Evolutionary conservation across 2,888 invertebrate genomes (phyloP), one percentile per base, ranked within the genome.

Genomic region (Nomada ruficornis): DNA sequence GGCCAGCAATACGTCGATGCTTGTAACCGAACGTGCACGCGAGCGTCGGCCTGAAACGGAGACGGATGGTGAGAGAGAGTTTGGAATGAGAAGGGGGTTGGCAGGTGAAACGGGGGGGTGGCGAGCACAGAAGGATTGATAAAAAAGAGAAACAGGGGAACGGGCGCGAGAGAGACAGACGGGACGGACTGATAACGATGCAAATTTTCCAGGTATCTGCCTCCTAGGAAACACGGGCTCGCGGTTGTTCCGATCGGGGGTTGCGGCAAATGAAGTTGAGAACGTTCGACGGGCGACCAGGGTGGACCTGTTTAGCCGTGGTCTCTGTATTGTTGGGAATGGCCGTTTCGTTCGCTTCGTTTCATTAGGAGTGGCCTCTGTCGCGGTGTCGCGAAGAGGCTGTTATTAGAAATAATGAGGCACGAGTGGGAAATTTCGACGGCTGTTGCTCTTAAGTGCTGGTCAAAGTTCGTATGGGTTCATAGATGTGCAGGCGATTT

Each of bases 1-100:
- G 74, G 85, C 71, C 29, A 67, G 77, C 85, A 67, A 86, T 88
- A 81, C 77, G 77, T 83, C 87, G 80, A 87, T 85, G 83, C 72
- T 70, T 82, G 75, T 75, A 65, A 60, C 70, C 60, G 62, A 71
- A 74, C 77, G 47, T 65, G 81, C 70, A 60, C 15, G 18, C 64
- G 64, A 65, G 73, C 69, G 59, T 52, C n/a, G 59, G 10, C 55
- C 13, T 55, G 23, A 55, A 79, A 55, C 57, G 44, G 69, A 70
- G 60, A 55, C 50, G 50, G 52, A 50, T 15, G 15, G 50, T 50
- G 70, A 55, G 65, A 47, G 47, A 9, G 10, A 26, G 57, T 29
- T 18, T 47, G 60, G 57, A 44, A 57, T 50, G 64, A 59, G 47
- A 36, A 68, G 13, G 62, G 47, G 72, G 50, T 11, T 18, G 71